Evolutionary conservation across 2,888 invertebrate species (phyloP), one percentile per base, ranked within the genome.

Genomic region (Drosophila phalerata): DNA sequence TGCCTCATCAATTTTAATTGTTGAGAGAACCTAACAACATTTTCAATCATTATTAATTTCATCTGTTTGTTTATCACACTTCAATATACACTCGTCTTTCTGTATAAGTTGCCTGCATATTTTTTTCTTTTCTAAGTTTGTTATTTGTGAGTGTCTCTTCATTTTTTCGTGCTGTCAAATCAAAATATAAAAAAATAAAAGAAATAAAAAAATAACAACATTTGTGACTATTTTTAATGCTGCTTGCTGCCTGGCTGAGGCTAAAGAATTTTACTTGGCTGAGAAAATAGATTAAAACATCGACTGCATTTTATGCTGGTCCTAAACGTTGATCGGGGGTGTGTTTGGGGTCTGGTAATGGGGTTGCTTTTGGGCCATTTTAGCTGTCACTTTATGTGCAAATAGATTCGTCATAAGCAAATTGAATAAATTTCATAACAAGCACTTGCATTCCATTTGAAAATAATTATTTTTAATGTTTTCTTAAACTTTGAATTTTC

Each of bases 221-320:
- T 72, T 76, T 56, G 69, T 57, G 77, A 81, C 86, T 85, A 81
- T 79, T 81, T 81, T 73, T 81, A 69, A 75, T 77, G 69, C 64
- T 66, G 56, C 65, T 58, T 65, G 76, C 70, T 67, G 81, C 79
- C 70, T 86, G 79, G 85, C 82, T 77, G 77, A 79, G 70, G 68
- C 64, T 69, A 15, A 79, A 79, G 82, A 87, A 84, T 84, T 87
- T 87, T 55, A 64, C 56, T 71, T 71, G 70, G 69, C 75, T 74
- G 28, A 65, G 42, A 58, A 51, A 57, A 37, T 55, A 79, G 38
- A 79, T 74, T 60, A 58, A 77, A 79, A 70, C 65, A 73, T 64
- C 58, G 67, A 48, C 15, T 66, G 70, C 62, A 66, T 38, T 56
- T 61, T 15, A 66, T 60, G 51, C 53, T 38, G 53, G 56, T 57